Conservation (phyloP, 2,888 invertebrate genomes). For the Oscheius onirici region DNA sequence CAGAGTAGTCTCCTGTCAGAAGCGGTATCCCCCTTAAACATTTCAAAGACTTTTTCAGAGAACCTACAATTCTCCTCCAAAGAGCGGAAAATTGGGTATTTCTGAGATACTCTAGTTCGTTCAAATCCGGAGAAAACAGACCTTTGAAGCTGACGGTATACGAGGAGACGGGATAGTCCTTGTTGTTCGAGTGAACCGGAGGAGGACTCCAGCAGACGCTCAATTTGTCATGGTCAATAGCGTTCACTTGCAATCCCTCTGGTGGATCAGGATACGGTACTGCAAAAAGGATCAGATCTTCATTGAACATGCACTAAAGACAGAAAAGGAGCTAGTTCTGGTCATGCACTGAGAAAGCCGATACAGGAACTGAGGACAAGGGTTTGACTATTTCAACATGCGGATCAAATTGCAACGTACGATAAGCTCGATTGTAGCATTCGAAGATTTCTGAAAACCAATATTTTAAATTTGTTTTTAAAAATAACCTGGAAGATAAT, state of each 20-base stretch:
- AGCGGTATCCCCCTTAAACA: constrained; percentile 46
- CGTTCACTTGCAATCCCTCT: constrained; percentile 51
- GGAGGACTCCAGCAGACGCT: constrained; percentile 56
- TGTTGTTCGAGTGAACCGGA: constrained; percentile 40
- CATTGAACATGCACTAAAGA: constrained; percentile 19
- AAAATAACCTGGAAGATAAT: no score
- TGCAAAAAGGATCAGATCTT: constrained; percentile 42
- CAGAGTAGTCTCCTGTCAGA: constrained; percentile 55
- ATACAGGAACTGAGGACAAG: constrained; percentile 29
- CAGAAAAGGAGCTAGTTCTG: not conserved
- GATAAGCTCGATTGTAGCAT: constrained; percentile 67
- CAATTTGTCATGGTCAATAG: constrained; percentile 53
- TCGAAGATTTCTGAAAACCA: constrained; percentile 70
- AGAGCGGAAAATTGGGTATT: constrained; percentile 58
- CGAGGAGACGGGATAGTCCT: constrained; percentile 52
- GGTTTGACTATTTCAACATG: constrained; percentile 18
- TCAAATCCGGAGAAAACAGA: no score
- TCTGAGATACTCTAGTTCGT: constrained; percentile 26
- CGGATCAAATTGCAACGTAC: constrained; percentile 45
- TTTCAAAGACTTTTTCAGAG: not conserved
- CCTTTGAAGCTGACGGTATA: constrained; percentile 62
- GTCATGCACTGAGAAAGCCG: constrained; percentile 26
- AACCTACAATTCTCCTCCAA: constrained; percentile 54
- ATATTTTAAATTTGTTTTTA: no score
- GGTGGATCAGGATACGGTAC: constrained; percentile 65